Conservation (phyloP, 2,888 invertebrate genomes). For the Noctua janthe region DNA sequence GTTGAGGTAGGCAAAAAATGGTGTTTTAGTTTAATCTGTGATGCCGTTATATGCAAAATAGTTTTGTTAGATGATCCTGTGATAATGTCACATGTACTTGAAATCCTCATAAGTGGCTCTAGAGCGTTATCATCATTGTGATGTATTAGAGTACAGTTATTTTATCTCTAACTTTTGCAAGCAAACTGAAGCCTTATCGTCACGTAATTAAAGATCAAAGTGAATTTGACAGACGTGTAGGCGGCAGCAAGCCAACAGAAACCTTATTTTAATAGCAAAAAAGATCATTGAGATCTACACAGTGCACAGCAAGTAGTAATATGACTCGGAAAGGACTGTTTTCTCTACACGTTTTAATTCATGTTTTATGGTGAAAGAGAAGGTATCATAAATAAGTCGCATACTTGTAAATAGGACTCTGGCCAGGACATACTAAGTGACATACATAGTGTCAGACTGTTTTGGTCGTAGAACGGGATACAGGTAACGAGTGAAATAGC, state of each 20-base stretch:
- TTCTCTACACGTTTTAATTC: not conserved
- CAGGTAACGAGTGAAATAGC: no score
- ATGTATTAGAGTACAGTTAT: not conserved
- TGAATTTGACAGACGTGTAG: not conserved
- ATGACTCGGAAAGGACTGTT: not conserved
- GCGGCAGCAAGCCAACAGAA: not conserved
- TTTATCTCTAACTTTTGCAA: not conserved
- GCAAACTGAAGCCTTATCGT: not conserved
- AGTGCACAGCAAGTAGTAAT: not conserved
- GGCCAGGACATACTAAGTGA: no score
- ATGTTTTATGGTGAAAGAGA: not conserved
- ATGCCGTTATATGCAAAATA: not conserved
- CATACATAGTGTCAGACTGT: no score
- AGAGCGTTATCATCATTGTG: not conserved
- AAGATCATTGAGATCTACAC: not conserved
- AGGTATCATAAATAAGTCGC: no score
- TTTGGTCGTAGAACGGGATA: no score
- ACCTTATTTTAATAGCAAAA: not conserved
- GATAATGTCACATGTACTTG: not conserved
- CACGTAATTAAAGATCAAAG: not conserved
- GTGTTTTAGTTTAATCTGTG: not conserved
- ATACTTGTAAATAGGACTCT: no score
- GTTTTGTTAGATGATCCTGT: not conserved
- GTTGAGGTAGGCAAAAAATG: not conserved
- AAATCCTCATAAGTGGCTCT: not conserved